A percentile compares a stretch with the other conserved stretches of the same genome.
These are phyloP conservation scores for Acrobasis repandana DNA, from an alignment of 2,888 invertebrate species.

Conservation along the genomic window DNA sequence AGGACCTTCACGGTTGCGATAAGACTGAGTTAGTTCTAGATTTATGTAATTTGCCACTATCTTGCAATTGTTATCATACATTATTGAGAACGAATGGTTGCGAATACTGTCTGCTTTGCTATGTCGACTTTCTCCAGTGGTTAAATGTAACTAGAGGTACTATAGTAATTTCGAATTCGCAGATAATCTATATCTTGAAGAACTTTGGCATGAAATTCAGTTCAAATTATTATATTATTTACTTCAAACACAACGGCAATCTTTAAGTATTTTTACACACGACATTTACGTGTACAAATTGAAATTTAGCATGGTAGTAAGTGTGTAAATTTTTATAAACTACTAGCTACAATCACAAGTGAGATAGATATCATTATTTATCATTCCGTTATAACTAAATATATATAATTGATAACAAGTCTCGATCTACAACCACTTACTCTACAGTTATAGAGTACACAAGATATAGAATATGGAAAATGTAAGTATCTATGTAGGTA, in stretches of 20 bases:
- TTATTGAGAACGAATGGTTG: neutral
- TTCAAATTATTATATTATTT: neutral
- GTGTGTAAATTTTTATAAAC: too few species aligned
- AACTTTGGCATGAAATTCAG: neutral
- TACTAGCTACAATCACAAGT: too few species aligned
- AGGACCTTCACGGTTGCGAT: neutral
- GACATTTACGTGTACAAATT: too few species aligned
- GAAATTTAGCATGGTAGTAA: too few species aligned
- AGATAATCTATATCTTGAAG: neutral
- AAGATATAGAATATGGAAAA: too few species aligned
- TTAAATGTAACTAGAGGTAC: neutral
- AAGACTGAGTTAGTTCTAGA: slow-evolving; percentile 37
- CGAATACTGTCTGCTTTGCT: neutral
- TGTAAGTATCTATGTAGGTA: too few species aligned
- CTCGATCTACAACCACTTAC: too few species aligned
- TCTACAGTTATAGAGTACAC: too few species aligned
- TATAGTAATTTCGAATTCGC: neutral
- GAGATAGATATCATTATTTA: too few species aligned
- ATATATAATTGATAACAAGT: too few species aligned
- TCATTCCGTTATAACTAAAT: too few species aligned
- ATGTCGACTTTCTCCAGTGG: neutral
- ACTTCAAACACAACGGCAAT: neutral
- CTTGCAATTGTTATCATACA: slow-evolving; percentile 32
- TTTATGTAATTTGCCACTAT: slow-evolving; percentile 30
- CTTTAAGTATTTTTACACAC: neutral